Base-by-base conservation (phyloP, 1,140 invertebrate genomes). In the Lasaia peninsularis region DNA sequence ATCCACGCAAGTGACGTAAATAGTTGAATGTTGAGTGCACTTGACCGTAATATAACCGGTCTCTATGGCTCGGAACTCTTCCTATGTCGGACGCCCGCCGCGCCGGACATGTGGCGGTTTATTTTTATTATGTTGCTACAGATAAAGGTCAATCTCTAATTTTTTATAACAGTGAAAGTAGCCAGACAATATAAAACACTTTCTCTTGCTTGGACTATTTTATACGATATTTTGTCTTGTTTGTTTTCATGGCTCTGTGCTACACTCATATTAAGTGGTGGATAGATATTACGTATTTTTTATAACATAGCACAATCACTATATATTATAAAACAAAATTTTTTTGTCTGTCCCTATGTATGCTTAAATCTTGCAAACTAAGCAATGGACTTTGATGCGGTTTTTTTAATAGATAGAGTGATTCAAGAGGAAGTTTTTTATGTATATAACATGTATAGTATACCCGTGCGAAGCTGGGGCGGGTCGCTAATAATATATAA, bases 131-230 rank as follows among this genome's bases (percentile, higher is more conserved):
- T 40, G 7, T n/a, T 37, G 11, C 11, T 37, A 40, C 35, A 14
- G n/a, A 40, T 40, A 40, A 40, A 40, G 35, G 35, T 40, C 35
- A 40, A 40, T 40, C 35, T 40, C 35, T 40, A 40, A 40, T 16
- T 40, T 40, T 40, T 40, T 40, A 40, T 16, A 12, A 40, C 14
- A 16, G 35, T 40, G 35, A 40, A 40, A 40, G 35, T 16, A 40
- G 35, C 35, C 35, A 14, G 35, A 8, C 12, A 40, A 40, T 16
- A 16, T 16, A 16, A 16, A 40, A 12, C 16, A 40, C 35, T 40
- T 40, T 40, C 35, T 40, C 35, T 18, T 10, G 12, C 5, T 12
- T 16, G 7, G 35, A 14, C 35, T 18, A 16, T 40, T 16, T 8
- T 14, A 40, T 8, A 12, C 4, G 14, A 40, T 16, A 8, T 16